A percentile compares a stretch with the other conserved stretches of the same genome.
Conservation (phyloP, 2,113 vertebrate genomes). For the Protomyctophum bolini region DNA sequence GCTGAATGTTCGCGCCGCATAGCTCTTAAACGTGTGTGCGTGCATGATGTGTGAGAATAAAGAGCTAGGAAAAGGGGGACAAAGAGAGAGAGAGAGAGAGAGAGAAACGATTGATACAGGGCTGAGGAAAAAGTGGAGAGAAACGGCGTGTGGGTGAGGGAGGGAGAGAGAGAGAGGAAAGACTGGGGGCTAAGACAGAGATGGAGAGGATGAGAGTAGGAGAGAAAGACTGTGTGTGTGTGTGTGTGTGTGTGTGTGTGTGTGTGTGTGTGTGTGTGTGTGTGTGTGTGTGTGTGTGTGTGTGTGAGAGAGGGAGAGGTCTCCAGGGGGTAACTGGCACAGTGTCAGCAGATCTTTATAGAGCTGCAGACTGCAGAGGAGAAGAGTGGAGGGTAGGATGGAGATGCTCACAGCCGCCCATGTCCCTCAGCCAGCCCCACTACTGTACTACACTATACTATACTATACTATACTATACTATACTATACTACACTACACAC, state of each 20-base stretch:
- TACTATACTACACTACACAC: no score
- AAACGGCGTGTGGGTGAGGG: not conserved
- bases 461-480: no score
- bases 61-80: not conserved
- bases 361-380: conserved; percentile 13
- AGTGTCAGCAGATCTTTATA: conserved; percentile 74
- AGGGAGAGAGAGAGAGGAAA: conserved; percentile 30
- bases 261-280: no score
- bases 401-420: conserved; percentile 10
- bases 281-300: no score
- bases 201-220: not conserved
- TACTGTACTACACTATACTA: no score
- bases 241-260: no score
- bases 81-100: conserved; percentile 16
- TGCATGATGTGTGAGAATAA: no score
- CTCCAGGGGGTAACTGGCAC: conserved; percentile 63
- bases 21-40: conserved; percentile 25
- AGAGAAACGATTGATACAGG: conserved; percentile 22
- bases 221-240: no score
- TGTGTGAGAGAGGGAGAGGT: conserved; percentile 14
- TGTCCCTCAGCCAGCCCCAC: no score
- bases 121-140: not conserved
- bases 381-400: conserved; percentile 6
- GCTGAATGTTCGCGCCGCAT: conserved; percentile 59
- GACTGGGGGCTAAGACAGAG: conserved; percentile 2